phyloP scores from a whole-genome alignment of 53 echinoderm and acorn worm species.

The Henricia sp. region DNA sequence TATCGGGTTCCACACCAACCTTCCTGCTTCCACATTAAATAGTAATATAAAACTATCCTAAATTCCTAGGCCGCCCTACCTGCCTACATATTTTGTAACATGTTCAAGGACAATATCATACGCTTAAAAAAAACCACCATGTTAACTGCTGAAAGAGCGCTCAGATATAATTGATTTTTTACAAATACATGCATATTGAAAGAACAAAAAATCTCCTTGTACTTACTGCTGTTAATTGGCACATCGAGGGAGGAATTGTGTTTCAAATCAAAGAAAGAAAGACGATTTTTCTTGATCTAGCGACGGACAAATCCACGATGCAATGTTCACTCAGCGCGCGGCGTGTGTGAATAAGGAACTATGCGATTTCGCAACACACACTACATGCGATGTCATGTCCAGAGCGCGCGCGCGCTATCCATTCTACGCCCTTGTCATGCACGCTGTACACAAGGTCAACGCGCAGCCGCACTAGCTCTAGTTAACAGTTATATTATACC shows the following conservation, averaged over 20 bases:
- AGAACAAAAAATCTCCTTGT: slow-evolving; percentile 3
- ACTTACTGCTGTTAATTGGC: slow-evolving; percentile 70
- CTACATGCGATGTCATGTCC: not conserved
- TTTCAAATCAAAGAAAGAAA: slow-evolving; percentile 59
- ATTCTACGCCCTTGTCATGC: slow-evolving; percentile 54
- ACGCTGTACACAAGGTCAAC: slow-evolving; percentile 41
- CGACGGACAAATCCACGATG: not conserved
- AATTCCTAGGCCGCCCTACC: too few relatives aligned
- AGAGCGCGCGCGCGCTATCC: not conserved
- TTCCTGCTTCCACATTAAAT: too few relatives aligned
- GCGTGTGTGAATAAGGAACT: not conserved
- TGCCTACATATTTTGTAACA: too few relatives aligned
- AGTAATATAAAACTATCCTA: too few relatives aligned
- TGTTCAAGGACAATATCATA: too few relatives aligned
- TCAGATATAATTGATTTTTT: too few relatives aligned
- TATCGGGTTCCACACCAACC: too few relatives aligned
- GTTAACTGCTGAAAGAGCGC: too few relatives aligned
- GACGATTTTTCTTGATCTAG: not conserved
- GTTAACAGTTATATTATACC: slow-evolving; percentile 30
- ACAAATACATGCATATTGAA: not conserved
- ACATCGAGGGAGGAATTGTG: slow-evolving; percentile 70
- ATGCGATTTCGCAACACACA: not conserved
- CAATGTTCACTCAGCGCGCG: not conserved
- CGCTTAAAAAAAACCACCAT: too few relatives aligned
- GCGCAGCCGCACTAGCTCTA: slow-evolving; percentile 17